Evolutionary conservation across 2,113 vertebrate species (phyloP).

Genomic region (Chaetura pelagica): DNA sequence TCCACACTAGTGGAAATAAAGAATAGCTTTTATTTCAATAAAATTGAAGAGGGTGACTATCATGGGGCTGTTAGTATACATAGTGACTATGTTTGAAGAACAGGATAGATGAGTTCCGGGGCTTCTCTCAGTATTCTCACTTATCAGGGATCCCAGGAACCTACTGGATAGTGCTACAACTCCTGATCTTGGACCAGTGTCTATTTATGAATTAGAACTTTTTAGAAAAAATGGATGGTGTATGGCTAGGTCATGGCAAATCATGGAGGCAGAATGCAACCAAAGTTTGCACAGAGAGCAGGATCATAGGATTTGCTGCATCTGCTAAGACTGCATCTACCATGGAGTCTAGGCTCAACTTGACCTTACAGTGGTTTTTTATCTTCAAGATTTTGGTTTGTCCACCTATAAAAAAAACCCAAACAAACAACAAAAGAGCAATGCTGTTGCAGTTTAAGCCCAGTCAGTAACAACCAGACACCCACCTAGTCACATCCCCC

Average conservation of each 20-base stretch:
- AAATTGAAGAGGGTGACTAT: neutral
- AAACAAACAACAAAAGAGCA: neutral
- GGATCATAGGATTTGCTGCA: neutral
- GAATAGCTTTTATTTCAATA: neutral
- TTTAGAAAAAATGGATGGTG: neutral
- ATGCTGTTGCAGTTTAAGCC: no score
- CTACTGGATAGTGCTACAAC: neutral
- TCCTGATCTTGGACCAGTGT: neutral
- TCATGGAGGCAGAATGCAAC: neutral
- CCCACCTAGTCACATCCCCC: no score
- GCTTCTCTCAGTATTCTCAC: neutral
- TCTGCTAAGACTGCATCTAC: neutral
- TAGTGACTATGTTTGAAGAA: neutral
- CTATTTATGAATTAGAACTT: neutral
- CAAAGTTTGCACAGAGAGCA: neutral
- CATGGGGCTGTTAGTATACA: neutral
- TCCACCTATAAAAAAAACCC: neutral
- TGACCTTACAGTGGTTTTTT: neutral
- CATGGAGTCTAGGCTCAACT: neutral
- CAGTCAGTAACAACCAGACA: no score
- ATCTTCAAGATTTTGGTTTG: neutral
- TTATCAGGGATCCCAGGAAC: neutral
- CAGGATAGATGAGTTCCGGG: neutral
- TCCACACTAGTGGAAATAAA: neutral
- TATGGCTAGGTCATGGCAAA: neutral